phyloP scores from a whole-genome alignment of 2,888 invertebrate species.

The Argyresthia albistria region DNA sequence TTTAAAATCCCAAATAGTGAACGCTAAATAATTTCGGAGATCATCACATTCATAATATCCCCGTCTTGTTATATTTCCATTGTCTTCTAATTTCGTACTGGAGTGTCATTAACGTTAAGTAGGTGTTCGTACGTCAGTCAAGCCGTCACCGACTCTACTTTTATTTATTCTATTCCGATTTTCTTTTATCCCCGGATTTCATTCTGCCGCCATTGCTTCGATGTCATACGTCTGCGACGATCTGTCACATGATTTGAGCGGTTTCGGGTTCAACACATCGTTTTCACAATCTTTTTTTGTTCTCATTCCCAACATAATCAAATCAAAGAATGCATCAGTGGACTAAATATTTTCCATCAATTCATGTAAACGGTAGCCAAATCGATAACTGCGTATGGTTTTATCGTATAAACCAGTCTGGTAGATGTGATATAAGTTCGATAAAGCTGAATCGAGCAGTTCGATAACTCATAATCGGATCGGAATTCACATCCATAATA shows the following conservation, averaged over 20 bases:
- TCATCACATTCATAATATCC: too few relatives aligned
- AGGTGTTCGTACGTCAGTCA: conserved; percentile 9
- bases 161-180: conserved; percentile 6
- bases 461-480: conserved; percentile 16
- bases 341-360: too few relatives aligned
- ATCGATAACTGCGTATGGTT: too few relatives aligned
- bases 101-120: conserved; percentile 6
- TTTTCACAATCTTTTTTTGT: too few relatives aligned
- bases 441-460: not conserved
- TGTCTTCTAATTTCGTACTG: conserved; percentile 4
- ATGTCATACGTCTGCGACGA: conserved; percentile 14
- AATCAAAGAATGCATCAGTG: too few relatives aligned
- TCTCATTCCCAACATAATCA: too few relatives aligned
- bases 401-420: too few relatives aligned
- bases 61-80: conserved; percentile 1
- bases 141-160: conserved; percentile 1
- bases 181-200: conserved; percentile 21
- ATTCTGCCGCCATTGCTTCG: not conserved
- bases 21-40: too few relatives aligned
- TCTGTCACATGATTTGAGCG: conserved; percentile 53
- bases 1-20: too few relatives aligned
- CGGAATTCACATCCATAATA: conserved; percentile 49
- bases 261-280: conserved; percentile 34
- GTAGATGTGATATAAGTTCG: not conserved
- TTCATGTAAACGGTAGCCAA: too few relatives aligned